These are phyloP conservation scores for Drosophila macrospina DNA, from an alignment of 2,888 invertebrate genomes.

Conservation along the genomic window DNA sequence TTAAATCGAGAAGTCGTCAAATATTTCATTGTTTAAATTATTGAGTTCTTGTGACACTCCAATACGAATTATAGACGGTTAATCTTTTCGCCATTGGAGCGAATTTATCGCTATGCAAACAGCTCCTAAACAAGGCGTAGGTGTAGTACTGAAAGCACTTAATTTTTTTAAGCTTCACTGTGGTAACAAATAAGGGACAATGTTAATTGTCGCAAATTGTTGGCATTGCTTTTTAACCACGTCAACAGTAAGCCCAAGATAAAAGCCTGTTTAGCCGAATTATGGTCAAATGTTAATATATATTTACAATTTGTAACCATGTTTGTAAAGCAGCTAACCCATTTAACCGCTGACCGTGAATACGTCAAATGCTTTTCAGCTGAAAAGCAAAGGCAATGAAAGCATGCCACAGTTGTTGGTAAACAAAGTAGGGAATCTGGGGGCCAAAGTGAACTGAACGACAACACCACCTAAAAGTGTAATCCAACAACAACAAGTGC, in stretches of 20 bases:
- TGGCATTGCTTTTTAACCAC: neutral
- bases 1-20: neutral
- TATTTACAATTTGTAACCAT: neutral
- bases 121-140: too few relatives aligned
- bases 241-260: neutral
- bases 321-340: slow-evolving; percentile 10
- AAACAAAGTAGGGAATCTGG: slow-evolving; percentile 28
- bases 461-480: slow-evolving; percentile 48
- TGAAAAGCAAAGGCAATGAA: slow-evolving; percentile 18
- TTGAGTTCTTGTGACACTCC: too few relatives aligned
- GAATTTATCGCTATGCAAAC: too few relatives aligned
- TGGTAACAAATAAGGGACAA: neutral
- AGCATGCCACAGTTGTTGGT: slow-evolving; percentile 31
- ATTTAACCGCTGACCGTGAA: slow-evolving; percentile 6
- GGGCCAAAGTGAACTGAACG: slow-evolving; percentile 29
- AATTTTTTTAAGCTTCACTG: too few relatives aligned
- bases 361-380: slow-evolving; percentile 11
- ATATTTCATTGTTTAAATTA: too few relatives aligned
- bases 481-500: slow-evolving; percentile 35
- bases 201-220: neutral
- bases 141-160: too few relatives aligned
- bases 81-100: too few relatives aligned
- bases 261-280: neutral
- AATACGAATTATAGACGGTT: too few relatives aligned
- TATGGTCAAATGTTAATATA: slow-evolving; percentile 1